Base-by-base conservation (phyloP, 2,113 vertebrate genomes). In the Sula dactylatra region DNA sequence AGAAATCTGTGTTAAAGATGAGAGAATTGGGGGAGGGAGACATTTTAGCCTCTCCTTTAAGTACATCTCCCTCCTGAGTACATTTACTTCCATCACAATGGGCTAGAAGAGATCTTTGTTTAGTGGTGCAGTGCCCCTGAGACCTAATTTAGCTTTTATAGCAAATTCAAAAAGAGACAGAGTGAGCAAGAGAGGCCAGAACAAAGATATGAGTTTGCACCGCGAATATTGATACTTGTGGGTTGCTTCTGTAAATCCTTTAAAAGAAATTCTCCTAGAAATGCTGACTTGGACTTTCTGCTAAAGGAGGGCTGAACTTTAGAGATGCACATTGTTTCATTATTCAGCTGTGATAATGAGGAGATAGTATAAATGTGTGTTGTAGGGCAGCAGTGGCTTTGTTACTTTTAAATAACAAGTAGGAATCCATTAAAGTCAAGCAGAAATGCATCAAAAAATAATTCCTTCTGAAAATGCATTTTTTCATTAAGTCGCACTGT, bases 81-180 rank as follows among this genome's bases (percentile, higher is more conserved):
- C 96, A 95, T 98, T 98, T 98, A 95, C 97, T 97, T 98, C 97
- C 95, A 96, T 98, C 93, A 98, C 97, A 98, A 96, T 97, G 97
- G 96, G 94, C 96, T 91, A 97, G 97, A 95, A 97, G 93, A 98
- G 96, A 97, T 97, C 97, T 97, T 98, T 97, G 96, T 98, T 98
- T 98, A 95, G 97, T 96, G 92, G 89, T 96, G 96, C 96, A 82
- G 96, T 97, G 94, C 97, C 94, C 97, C 95, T 96, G 98, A 98
- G 98, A 98, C 93, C 96, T 98, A 98, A 98, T 98, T 98, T 98
- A 98, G 97, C 97, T 98, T 98, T 98, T 98, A 97, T 95, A 98
- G 97, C 92, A 98, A 97, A 98, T 98, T 98, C 95, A 95, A 95
- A 98, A 98, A 96, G 97, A 98, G 93, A 94, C 81, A 97, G 93